Evolutionary conservation across 2,113 vertebrate species (phyloP).

Genomic region (Maylandia zebra): DNA sequence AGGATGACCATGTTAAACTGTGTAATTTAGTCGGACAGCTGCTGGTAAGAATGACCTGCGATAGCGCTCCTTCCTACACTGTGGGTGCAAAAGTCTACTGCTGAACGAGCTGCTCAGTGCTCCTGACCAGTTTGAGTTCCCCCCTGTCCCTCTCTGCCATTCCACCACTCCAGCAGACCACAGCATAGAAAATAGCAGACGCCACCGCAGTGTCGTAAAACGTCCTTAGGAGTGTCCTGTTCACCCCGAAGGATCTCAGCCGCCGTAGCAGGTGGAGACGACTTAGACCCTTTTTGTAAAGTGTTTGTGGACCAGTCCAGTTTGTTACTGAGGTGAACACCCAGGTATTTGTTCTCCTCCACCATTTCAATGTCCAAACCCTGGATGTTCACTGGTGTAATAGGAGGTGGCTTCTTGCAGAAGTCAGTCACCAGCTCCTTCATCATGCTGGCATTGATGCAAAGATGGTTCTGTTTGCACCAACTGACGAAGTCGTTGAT

Average conservation of each 20-base stretch:
- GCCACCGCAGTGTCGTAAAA: background rate
- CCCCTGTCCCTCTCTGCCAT: background rate
- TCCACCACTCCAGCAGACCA: background rate
- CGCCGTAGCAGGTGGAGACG: background rate
- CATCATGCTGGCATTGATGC: background rate
- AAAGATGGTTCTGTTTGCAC: background rate
- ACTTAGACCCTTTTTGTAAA: background rate
- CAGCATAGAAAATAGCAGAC: background rate
- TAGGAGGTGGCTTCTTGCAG: background rate
- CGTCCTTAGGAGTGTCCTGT: background rate
- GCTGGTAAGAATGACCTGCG: background rate
- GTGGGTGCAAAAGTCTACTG: background rate
- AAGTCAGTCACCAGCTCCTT: background rate
- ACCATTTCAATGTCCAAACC: background rate
- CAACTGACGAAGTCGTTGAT: background rate
- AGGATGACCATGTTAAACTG: background rate
- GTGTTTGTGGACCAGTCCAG: background rate
- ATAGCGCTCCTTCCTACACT: background rate
- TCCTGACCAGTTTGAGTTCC: background rate
- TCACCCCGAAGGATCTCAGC: background rate
- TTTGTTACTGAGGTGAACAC: background rate
- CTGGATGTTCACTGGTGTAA: background rate
- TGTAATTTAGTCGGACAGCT: background rate
- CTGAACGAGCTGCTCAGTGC: background rate
- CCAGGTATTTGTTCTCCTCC: background rate